A percentile compares a stretch with the other conserved stretches of the same genome.
phyloP scores from a whole-genome alignment of 2,113 vertebrate genomes.

The Tamias sibiricus region DNA sequence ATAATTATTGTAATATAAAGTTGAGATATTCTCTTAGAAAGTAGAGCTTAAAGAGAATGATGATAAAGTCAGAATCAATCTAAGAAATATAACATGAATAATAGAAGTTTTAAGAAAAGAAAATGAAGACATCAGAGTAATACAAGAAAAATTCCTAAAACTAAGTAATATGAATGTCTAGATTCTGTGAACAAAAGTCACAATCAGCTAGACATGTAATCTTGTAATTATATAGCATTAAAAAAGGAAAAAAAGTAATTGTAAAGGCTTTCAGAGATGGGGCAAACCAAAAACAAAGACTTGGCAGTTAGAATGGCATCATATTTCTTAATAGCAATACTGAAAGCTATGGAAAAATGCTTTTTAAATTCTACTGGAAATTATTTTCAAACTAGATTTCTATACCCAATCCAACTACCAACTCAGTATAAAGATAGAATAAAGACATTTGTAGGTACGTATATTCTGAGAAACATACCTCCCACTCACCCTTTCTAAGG shows the following conservation, averaged over 20 bases:
- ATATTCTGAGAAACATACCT: not conserved
- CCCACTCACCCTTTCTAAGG: not conserved
- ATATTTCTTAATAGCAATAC: not conserved
- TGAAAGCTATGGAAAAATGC: not conserved
- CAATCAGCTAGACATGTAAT: not conserved
- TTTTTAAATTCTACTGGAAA: conserved; percentile 25
- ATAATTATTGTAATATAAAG: not conserved
- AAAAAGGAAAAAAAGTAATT: not conserved
- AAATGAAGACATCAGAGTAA: conserved; percentile 35
- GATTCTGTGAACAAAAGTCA: conserved; percentile 31
- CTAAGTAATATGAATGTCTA: not conserved
- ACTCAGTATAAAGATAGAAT: not conserved
- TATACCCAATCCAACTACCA: not conserved
- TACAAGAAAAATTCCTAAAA: conserved; percentile 44
- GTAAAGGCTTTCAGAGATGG: not conserved
- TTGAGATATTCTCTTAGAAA: conserved; percentile 15
- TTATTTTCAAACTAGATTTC: not conserved
- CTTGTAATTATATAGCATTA: not conserved
- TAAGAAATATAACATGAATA: conserved; percentile 18
- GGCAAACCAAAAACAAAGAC: not conserved
- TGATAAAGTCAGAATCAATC: not conserved
- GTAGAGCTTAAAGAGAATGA: not conserved
- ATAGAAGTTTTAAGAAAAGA: conserved; percentile 1
- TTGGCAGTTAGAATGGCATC: not conserved
- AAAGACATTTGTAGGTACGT: not conserved